Evolutionary conservation across 2,113 vertebrate species (phyloP).

Genomic region (Verasper variegatus): DNA sequence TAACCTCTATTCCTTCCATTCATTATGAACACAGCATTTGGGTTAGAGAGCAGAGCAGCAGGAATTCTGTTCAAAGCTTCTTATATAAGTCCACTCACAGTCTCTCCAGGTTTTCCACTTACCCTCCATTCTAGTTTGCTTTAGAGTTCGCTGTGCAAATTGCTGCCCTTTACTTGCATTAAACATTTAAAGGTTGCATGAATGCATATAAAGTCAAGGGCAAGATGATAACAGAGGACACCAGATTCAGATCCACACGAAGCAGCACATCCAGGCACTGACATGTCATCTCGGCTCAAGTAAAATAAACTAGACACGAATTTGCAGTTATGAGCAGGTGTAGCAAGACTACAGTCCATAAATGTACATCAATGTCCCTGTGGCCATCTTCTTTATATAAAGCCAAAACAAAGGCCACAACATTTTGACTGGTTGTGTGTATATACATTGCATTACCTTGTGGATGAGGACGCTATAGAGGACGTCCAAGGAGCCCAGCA

Average conservation of each 20-base stretch:
- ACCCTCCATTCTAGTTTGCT: not conserved
- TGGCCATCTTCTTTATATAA: not conserved
- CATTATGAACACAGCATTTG: not conserved
- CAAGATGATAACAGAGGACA: not conserved
- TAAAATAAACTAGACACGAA: not conserved
- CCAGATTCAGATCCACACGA: not conserved
- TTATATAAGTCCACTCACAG: not conserved
- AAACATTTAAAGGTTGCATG: not conserved
- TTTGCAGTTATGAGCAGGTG: not conserved
- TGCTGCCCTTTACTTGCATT: not conserved
- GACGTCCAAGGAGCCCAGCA: conserved; percentile 83
- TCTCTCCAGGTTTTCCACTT: conserved; percentile 1
- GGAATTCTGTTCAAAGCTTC: not conserved
- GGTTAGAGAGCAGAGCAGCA: conserved; percentile 7
- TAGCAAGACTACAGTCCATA: not conserved
- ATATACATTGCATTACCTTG: conserved; percentile 70
- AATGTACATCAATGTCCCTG: not conserved
- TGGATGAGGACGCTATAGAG: conserved; percentile 81
- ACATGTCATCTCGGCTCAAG: not conserved
- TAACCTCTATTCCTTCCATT: not conserved
- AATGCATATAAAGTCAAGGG: not conserved
- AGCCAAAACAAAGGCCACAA: not conserved
- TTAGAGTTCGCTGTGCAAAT: not conserved
- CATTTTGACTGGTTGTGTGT: not conserved
- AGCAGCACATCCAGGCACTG: not conserved